A percentile compares a stretch with the other conserved stretches of the same genome.
phyloP scores from a whole-genome alignment of 2,113 vertebrate genomes.

The Clarias macrocephalus region DNA sequence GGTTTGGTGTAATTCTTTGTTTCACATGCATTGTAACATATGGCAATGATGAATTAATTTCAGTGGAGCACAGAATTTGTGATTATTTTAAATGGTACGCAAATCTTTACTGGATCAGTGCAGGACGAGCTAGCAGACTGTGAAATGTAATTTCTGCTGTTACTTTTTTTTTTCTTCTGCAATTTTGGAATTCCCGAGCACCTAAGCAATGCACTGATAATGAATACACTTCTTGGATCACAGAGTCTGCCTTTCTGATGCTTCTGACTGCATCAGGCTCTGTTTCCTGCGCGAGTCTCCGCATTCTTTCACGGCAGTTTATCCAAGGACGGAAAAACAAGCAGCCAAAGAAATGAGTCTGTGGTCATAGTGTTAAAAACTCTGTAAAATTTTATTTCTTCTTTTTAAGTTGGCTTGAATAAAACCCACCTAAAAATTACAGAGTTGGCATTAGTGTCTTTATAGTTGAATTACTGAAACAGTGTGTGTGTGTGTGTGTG shows the following conservation, averaged over 20 bases:
- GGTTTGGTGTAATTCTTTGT: conserved; percentile 73
- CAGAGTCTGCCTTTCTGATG: conserved; percentile 60
- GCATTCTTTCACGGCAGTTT: conserved; percentile 28
- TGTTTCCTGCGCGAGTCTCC: conserved; percentile 16
- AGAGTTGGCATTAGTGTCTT: conserved; percentile 25
- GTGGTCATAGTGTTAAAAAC: conserved; percentile 7
- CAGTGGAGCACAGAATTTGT: conserved; percentile 84
- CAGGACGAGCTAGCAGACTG: conserved; percentile 70
- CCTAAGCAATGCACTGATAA: conserved; percentile 69
- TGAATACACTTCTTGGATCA: conserved; percentile 68
- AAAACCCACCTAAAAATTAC: conserved; percentile 19
- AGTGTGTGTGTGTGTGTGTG: conserved; percentile 27
- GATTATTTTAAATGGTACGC: conserved; percentile 81
- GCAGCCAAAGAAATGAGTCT: conserved; percentile 1
- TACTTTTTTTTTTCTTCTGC: conserved; percentile 48
- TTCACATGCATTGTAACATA: conserved; percentile 80
- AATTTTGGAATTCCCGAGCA: conserved; percentile 60
- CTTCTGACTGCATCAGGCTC: conserved; percentile 27
- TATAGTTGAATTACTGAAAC: conserved; percentile 52
- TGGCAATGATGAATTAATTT: conserved; percentile 92
- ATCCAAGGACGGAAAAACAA: conserved; percentile 28
- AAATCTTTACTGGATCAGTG: conserved; percentile 73
- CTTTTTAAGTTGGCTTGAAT: neutral
- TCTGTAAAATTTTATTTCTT: neutral
- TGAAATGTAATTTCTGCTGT: conserved; percentile 67